Base-by-base conservation (phyloP, 2,113 vertebrate genomes). In the Perca flavescens region DNA sequence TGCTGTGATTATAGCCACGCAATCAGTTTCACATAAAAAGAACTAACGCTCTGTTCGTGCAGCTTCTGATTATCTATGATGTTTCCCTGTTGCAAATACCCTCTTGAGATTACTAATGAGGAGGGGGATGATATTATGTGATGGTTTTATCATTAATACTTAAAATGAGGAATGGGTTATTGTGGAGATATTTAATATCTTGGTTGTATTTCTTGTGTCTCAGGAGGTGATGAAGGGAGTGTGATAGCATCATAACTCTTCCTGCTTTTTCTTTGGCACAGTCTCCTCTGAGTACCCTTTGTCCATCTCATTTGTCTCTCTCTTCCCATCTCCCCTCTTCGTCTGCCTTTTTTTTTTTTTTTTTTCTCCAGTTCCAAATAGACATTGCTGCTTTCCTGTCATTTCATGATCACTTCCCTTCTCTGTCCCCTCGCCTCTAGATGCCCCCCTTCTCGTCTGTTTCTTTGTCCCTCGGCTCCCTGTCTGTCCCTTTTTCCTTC, bases 401-500 rank as follows among this genome's bases (percentile, higher is more conserved):
- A 70, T 88, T 83, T 80, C 67, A 65, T 69, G 68, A 77, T 50
- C 28, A 36, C 70, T 62, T 76, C 70, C 72, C 72, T 57, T 16
- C 56, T 28, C 47, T 28, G 16, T 74, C 65, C 69, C 61, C 74
- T 76, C 15, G 52, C 74, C 53, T 64, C 83, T 77, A 73, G 66
- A 83, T 76, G 63, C 64, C 77, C 83, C 75, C 46, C 43, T n/a
- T 25, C 56, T 68, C 19, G 31, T 86, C 82, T 58, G 4, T 40
- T 40, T 64, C 74, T 60, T 57, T 6, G 46, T 82, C 86, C 85
- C 88, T 22, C 10, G 82, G 79, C 86, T 88, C 72, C 56, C 36
- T 17, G 76, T 83, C 77, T 89, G 84, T 84, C 79, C 86, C 65
- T 49, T 74, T 74, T 79, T 82, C 86, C 80, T 84, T 85, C 83